Percentiles rank a stretch among this genome's conserved stretches.
Conservation (phyloP, 2,113 vertebrate species). For the Pluvialis apricaria region DNA sequence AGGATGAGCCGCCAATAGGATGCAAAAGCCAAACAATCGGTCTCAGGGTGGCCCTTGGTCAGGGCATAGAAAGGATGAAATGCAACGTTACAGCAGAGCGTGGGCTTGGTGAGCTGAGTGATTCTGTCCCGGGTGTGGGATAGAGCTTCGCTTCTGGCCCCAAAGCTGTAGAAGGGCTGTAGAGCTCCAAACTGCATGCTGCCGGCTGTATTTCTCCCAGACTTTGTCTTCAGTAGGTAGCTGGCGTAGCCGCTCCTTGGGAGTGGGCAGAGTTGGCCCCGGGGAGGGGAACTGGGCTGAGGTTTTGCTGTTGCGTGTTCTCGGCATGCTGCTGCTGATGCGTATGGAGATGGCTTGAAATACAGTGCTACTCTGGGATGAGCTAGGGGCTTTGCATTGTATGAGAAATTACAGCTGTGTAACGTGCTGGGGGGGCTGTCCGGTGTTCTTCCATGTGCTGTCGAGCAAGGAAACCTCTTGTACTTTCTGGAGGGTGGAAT, state of each 20-base stretch:
- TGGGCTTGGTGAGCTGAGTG: too few species aligned
- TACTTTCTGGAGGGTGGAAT: neutral
- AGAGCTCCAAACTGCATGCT: neutral
- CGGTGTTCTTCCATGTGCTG: fast-evolving
- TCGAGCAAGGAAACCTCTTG: neutral
- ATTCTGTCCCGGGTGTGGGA: too few species aligned
- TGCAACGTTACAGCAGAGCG: neutral
- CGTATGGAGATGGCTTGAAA: neutral
- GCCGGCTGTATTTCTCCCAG: neutral
- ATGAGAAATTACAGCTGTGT: neutral
- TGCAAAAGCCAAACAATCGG: neutral
- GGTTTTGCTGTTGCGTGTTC: neutral
- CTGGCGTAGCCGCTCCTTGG: neutral
- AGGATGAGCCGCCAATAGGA: neutral
- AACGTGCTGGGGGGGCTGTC: neutral
- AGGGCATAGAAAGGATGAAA: neutral
- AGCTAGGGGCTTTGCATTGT: neutral
- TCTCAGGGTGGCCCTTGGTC: neutral
- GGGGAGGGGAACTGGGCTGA: neutral
- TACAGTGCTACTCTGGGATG: neutral
- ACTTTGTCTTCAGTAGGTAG: neutral
- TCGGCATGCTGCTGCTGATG: neutral
- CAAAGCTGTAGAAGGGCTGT: neutral
- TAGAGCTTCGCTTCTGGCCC: fast-evolving
- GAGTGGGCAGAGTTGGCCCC: neutral